These are phyloP conservation scores for Cepphus grylle DNA, from an alignment of 2,113 vertebrate species.

Conservation along the genomic window DNA sequence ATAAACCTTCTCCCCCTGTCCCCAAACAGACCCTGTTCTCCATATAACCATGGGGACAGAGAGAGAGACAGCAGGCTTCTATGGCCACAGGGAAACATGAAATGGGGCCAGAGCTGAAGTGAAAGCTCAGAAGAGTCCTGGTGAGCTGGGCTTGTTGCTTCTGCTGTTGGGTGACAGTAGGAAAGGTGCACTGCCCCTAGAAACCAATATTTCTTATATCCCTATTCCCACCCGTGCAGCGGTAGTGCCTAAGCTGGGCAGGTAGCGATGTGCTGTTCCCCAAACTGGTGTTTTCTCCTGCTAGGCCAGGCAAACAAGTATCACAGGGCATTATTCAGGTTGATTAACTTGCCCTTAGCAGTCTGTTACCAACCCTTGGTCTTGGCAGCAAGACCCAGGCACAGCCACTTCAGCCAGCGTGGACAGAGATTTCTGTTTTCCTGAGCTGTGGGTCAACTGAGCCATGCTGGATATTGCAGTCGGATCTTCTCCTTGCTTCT, in stretches of 20 bases:
- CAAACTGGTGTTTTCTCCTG: not conserved
- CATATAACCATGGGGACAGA: not conserved
- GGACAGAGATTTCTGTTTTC: not conserved
- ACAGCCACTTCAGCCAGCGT: not conserved
- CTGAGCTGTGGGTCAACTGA: not conserved
- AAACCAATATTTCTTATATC: not conserved
- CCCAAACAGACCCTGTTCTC: not conserved
- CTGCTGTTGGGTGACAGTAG: not conserved
- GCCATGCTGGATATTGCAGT: not conserved
- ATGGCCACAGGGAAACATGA: not conserved
- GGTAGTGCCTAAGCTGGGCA: not conserved
- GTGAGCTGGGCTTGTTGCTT: not conserved
- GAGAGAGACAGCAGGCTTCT: not conserved
- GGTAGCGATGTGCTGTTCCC: not conserved
- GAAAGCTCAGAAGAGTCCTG: not conserved
- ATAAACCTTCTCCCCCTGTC: not conserved
- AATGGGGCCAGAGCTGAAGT: not conserved
- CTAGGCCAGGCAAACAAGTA: not conserved
- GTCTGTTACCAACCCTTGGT: not conserved
- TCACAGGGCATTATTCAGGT: not conserved
- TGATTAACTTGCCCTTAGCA: not conserved
- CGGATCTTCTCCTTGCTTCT: not conserved
- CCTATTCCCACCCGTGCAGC: accelerated
- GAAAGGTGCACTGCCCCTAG: not conserved
- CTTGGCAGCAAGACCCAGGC: not conserved